These are phyloP conservation scores for Luperina testacea DNA, from an alignment of 2,888 invertebrate species.

Conservation along the genomic window DNA sequence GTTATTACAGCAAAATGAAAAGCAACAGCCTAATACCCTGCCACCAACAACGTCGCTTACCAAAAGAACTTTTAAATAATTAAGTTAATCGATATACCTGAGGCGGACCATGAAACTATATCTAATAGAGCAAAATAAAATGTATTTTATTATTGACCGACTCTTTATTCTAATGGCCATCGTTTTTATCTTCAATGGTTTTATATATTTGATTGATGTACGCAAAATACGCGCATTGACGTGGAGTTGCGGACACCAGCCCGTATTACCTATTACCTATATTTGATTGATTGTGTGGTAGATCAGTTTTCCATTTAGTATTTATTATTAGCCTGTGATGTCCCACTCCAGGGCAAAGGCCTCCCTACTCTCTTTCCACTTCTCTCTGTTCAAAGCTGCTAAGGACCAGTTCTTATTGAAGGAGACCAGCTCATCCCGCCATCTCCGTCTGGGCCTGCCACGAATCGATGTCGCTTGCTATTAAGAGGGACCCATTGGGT, in stretches of 20 bases:
- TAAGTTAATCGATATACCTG: slow-evolving; percentile 73
- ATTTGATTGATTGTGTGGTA: slow-evolving; percentile 11
- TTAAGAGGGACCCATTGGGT: no score
- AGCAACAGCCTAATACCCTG: slow-evolving; percentile 47
- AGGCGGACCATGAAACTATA: slow-evolving; percentile 38
- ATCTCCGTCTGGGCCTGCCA: no score
- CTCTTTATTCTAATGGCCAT: slow-evolving; percentile 26
- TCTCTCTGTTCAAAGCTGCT: no score
- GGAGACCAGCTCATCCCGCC: no score
- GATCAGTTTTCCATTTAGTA: not conserved
- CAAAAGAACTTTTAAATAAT: slow-evolving; percentile 73
- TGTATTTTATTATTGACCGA: slow-evolving; percentile 40
- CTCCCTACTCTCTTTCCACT: no score
- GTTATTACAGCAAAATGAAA: slow-evolving; percentile 40
- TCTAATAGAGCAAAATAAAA: slow-evolving; percentile 44
- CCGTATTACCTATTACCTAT: no score
- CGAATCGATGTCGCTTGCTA: no score
- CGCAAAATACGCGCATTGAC: no score
- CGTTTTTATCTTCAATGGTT: slow-evolving; percentile 34
- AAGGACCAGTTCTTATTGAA: no score
- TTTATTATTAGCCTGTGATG: not conserved
- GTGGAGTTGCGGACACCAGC: no score
- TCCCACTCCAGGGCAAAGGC: no score
- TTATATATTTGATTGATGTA: slow-evolving; percentile 20
- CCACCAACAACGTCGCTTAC: slow-evolving; percentile 60